phyloP scores from a whole-genome alignment of 92 coral and sea anemone genomes.

The Hydrozoanthus gracilis region DNA sequence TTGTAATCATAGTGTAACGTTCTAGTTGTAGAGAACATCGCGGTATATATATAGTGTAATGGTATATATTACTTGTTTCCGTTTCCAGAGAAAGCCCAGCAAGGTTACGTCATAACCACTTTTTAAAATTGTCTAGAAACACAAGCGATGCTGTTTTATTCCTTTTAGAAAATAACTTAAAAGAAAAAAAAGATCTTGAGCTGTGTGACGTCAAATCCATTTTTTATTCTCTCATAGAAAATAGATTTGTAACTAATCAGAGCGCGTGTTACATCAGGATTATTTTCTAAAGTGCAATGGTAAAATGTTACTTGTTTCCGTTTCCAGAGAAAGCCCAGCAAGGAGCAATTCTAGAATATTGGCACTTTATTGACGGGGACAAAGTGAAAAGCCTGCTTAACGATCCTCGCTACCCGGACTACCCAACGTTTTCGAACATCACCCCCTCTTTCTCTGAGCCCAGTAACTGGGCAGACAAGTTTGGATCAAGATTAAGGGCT shows the following conservation, averaged over 20 bases:
- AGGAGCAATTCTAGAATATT: constrained; percentile 62
- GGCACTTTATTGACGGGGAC: constrained; percentile 61
- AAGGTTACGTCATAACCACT: constrained; percentile 6
- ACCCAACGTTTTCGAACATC: constrained; percentile 38
- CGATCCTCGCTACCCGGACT: constrained; percentile 58
- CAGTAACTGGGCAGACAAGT: constrained; percentile 62
- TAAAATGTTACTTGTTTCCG: neutral
- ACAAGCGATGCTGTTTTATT: no score
- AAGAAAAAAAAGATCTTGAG: no score
- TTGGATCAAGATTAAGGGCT: constrained; percentile 65
- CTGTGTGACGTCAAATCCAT: no score
- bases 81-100: constrained; percentile 29
- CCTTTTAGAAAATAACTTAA: no score
- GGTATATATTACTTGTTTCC: neutral
- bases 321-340: constrained; percentile 29
- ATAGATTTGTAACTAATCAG: no score
- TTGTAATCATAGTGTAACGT: no score
- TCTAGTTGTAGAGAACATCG: no score
- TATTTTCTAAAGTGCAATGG: no score
- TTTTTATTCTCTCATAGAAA: no score
- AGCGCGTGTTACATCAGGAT: no score
- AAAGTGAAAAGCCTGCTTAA: constrained; percentile 41
- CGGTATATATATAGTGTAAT: no score
- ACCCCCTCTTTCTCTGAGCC: constrained; percentile 57
- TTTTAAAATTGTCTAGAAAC: no score